These are phyloP conservation scores for Mus minutoides DNA, from an alignment of 2,797 vertebrate species.

Conservation along the genomic window DNA sequence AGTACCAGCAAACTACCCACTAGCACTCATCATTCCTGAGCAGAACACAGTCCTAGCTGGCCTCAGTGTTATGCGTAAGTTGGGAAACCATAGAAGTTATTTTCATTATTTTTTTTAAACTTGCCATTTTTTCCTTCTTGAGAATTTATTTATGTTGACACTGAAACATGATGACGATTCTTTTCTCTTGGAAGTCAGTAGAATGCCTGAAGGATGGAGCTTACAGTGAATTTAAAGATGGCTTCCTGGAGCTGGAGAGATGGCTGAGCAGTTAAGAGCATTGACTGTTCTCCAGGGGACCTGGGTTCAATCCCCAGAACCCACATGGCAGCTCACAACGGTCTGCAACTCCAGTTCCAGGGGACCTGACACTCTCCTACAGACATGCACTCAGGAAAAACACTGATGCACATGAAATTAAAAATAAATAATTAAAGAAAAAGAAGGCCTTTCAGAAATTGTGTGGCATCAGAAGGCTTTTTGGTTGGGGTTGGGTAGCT, in stretches of 20 bases:
- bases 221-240: constrained; percentile 16
- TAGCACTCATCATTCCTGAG: background rate
- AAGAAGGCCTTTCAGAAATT: background rate
- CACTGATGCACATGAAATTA: background rate
- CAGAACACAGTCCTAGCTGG: background rate
- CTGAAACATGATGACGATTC: background rate
- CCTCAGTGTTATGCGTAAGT: background rate
- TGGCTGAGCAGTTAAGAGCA: background rate
- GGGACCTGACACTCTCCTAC: background rate
- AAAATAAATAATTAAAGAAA: too few relatives aligned
- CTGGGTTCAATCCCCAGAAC: background rate
- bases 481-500: background rate
- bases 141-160: background rate
- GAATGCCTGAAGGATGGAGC: background rate
- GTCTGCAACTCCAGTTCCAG: background rate
- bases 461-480: background rate
- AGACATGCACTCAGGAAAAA: background rate
- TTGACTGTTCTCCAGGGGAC: background rate
- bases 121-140: background rate
- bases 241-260: background rate
- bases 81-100: background rate
- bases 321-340: background rate
- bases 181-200: constrained; percentile 14
- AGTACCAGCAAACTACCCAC: background rate
- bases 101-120: background rate